phyloP scores from a whole-genome alignment of 2,113 vertebrate species.

The Numenius arquata region DNA sequence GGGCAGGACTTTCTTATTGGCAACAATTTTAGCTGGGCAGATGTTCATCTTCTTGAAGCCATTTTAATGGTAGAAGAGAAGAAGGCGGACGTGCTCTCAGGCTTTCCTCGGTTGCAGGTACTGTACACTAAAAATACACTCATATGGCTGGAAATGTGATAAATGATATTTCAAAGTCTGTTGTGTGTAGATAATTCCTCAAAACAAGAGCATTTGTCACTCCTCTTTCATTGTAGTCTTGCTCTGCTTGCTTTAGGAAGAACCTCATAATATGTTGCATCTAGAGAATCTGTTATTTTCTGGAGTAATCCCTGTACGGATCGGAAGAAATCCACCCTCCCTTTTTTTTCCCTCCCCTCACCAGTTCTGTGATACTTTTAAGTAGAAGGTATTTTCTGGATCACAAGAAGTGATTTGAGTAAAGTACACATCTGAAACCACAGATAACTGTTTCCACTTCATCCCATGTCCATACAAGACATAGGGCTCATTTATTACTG shows the following conservation, averaged over 20 bases:
- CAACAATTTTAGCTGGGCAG: constrained; percentile 80
- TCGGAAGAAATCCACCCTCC: background rate
- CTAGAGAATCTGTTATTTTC: background rate
- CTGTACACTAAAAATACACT: background rate
- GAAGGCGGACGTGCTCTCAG: constrained; percentile 70
- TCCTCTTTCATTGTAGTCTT: background rate
- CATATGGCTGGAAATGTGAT: background rate
- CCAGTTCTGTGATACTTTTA: background rate
- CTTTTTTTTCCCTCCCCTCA: background rate
- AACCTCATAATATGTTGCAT: background rate
- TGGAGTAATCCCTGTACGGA: background rate
- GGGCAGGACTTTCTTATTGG: constrained; percentile 80
- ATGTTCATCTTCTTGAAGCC: constrained; percentile 83
- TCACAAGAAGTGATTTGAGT: background rate
- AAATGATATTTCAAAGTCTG: background rate
- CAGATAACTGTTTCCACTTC: background rate
- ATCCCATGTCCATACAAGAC: background rate
- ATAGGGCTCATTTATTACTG: background rate
- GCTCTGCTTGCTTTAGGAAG: background rate
- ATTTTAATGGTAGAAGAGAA: constrained; percentile 88
- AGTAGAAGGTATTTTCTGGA: background rate
- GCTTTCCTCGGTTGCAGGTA: constrained; percentile 86
- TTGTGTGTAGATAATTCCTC: background rate
- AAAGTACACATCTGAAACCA: background rate
- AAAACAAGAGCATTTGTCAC: background rate